These are phyloP conservation scores for Berghia stephanieae DNA, from an alignment of 1,140 invertebrate genomes.

Conservation along the genomic window DNA sequence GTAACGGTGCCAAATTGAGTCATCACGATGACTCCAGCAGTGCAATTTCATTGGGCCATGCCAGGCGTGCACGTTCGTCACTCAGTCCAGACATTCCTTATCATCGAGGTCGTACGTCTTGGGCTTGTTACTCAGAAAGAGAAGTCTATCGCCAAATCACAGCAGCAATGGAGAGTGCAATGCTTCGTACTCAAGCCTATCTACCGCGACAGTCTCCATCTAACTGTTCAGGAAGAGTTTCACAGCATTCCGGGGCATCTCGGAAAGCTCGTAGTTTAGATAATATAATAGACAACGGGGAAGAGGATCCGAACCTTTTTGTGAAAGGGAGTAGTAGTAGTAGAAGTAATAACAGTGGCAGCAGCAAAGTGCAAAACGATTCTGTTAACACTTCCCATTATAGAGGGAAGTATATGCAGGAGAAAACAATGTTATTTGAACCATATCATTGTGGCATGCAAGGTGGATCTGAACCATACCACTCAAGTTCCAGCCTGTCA, in stretches of 20 bases:
- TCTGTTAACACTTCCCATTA: no score
- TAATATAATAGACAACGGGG: constrained; percentile 55
- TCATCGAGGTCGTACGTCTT: constrained; percentile 29
- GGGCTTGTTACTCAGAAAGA: constrained; percentile 54
- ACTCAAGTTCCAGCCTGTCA: constrained; percentile 62
- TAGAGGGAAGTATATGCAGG: no score
- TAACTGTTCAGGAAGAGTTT: neutral
- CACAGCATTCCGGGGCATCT: constrained; percentile 32
- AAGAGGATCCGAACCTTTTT: no score
- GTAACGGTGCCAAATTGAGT: no score
- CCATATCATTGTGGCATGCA: constrained; percentile 43
- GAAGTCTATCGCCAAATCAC: constrained; percentile 60
- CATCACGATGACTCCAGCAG: constrained; percentile 54
- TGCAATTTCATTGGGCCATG: no score
- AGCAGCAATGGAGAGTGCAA: constrained; percentile 61
- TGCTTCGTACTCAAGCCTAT: constrained; percentile 57
- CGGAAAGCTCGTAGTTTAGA: constrained; percentile 64
- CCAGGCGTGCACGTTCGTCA: constrained; percentile 50
- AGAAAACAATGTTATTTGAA: no score
- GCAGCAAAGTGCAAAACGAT: constrained; percentile 36
- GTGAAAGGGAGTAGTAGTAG: constrained; percentile 38
- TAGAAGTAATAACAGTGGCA: constrained; percentile 41
- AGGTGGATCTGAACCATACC: constrained; percentile 56
- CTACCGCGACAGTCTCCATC: neutral
- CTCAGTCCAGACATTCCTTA: constrained; percentile 42